Base-by-base conservation (phyloP, 2,888 invertebrate species). In the Spatulosminthurus flaviceps region DNA sequence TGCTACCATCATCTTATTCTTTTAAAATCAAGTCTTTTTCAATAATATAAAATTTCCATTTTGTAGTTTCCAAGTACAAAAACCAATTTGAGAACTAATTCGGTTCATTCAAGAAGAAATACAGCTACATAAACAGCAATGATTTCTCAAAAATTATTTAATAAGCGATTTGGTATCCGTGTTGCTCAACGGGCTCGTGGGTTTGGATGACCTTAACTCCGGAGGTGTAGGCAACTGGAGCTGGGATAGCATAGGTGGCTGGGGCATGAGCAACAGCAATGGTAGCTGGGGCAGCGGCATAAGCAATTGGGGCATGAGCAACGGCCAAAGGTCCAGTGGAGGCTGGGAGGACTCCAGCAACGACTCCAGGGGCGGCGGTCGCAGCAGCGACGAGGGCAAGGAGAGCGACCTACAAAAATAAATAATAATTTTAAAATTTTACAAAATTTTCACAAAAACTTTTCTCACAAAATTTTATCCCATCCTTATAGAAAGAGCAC, bases 111-210 rank as follows among this genome's bases (percentile, higher is more conserved):
- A n/a, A n/a, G n/a, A n/a, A n/a, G n/a, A n/a, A n/a, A n/a, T n/a
- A n/a, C n/a, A n/a, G n/a, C n/a, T n/a, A n/a, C n/a, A n/a, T n/a
- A n/a, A n/a, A n/a, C n/a, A n/a, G n/a, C n/a, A n/a, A n/a, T n/a
- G n/a, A n/a, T n/a, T n/a, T n/a, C n/a, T n/a, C n/a, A n/a, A n/a
- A n/a, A n/a, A n/a, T n/a, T n/a, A 64, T 64, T 82, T 84, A 84
- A 43, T 84, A 84, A 67, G 82, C 85, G 75, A 86, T 86, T 78
- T 81, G 79, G 85, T 86, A 86, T 84, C 86, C 86, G 82, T 86
- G 86, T 84, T 86, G 86, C 73, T 86, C 86, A 79, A 86, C 86
- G 29, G 86, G 85, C 73, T 85, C 84, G 79, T 80, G 78, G 75
- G 81, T 81, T 43, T 81, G 81, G 79, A 80, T 81, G 26, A 85